Evolutionary conservation across 2,888 invertebrate species (phyloP).

Genomic region (Epinotia demarniana): DNA sequence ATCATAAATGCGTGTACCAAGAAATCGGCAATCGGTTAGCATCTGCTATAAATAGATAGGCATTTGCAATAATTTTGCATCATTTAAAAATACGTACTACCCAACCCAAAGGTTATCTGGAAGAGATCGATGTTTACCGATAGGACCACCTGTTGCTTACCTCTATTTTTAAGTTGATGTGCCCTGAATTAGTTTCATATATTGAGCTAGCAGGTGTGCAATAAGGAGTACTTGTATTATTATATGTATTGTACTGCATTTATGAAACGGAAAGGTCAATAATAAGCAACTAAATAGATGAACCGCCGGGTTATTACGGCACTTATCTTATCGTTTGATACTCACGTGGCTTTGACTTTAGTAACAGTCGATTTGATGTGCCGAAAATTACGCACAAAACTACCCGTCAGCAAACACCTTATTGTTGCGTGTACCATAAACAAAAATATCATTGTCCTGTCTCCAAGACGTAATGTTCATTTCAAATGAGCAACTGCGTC

Average conservation of each 20-base stretch:
- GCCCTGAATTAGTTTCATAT: too few relatives aligned
- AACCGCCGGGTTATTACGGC: neutral
- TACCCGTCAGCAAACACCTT: slow-evolving; percentile 7
- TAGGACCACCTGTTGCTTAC: too few relatives aligned
- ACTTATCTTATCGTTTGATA: neutral
- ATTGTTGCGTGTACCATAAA: slow-evolving; percentile 17
- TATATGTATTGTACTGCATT: neutral
- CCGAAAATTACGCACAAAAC: slow-evolving; percentile 14
- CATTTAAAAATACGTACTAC: too few relatives aligned
- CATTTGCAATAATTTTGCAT: too few relatives aligned
- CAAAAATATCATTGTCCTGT: slow-evolving; percentile 66
- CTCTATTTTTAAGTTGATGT: too few relatives aligned
- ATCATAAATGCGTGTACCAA: neutral
- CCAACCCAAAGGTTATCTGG: too few relatives aligned
- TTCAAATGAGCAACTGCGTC: slow-evolving; percentile 54
- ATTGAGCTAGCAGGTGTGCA: too few relatives aligned
- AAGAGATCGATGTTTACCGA: too few relatives aligned
- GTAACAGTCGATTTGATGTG: neutral
- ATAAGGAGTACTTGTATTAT: too few relatives aligned
- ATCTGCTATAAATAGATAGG: too few relatives aligned
- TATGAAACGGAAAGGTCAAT: neutral
- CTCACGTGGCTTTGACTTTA: neutral
- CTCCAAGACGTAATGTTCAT: slow-evolving; percentile 57
- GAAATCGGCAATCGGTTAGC: too few relatives aligned
- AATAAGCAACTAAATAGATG: neutral